phyloP scores from a whole-genome alignment of 2,113 vertebrate species.

The Nothocercus nigrocapillus region DNA sequence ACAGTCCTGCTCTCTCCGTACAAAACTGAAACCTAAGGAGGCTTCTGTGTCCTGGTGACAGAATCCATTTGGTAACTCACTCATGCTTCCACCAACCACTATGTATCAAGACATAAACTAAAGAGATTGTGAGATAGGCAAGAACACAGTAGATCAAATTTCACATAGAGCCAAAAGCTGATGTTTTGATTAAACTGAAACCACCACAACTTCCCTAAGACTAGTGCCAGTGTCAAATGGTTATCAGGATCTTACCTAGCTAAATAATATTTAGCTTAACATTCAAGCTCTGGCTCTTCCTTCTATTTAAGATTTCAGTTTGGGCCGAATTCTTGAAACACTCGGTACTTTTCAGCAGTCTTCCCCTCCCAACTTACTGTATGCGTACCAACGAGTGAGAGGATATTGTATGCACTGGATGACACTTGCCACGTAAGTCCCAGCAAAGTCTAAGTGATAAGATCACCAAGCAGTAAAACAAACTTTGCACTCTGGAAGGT shows the following conservation, averaged over 20 bases:
- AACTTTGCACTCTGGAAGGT: conserved; percentile 41
- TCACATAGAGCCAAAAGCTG: not conserved
- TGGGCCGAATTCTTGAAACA: not conserved
- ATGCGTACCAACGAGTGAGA: not conserved
- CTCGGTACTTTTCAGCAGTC: not conserved
- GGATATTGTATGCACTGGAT: accelerated
- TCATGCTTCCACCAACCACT: conserved; percentile 15
- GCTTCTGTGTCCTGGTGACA: conserved; percentile 81
- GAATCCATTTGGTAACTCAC: conserved; percentile 74
- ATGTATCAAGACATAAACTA: not conserved
- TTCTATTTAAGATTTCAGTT: not conserved
- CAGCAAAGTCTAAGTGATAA: conserved; percentile 34
- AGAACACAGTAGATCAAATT: not conserved
- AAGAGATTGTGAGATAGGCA: not conserved
- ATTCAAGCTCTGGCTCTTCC: not conserved
- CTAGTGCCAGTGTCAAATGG: not conserved
- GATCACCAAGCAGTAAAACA: not conserved
- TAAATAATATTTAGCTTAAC: not conserved
- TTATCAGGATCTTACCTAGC: not conserved
- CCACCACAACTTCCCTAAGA: not conserved
- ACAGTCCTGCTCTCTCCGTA: conserved; percentile 64
- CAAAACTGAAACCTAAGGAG: conserved; percentile 85
- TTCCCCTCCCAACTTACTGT: not conserved
- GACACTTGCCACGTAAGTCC: not conserved
- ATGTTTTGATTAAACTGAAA: not conserved